These are phyloP conservation scores for Aphelenchoides besseyi DNA, from an alignment of 1,140 invertebrate species.

Conservation along the genomic window DNA sequence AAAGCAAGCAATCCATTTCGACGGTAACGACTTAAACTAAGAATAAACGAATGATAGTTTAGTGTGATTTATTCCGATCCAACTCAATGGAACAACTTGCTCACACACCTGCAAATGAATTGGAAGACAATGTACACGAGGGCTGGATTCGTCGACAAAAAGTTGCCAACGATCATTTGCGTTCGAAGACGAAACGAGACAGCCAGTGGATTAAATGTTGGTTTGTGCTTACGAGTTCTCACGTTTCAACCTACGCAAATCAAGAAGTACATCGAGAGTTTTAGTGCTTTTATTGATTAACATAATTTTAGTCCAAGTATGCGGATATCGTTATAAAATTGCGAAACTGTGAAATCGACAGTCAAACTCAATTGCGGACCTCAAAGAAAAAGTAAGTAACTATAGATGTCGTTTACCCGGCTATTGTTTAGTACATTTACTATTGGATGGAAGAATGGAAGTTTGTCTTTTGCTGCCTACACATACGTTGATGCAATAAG, in stretches of 20 bases:
- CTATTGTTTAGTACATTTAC: slow-evolving; percentile 28
- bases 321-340: slow-evolving; percentile 36
- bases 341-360: background rate
- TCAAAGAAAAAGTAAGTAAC: slow-evolving; percentile 35
- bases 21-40: background rate
- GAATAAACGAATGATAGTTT: too few species aligned
- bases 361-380: slow-evolving; percentile 21
- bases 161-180: slow-evolving; percentile 5
- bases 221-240: slow-evolving; percentile 19
- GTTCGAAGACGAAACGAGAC: slow-evolving; percentile 12
- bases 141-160: slow-evolving; percentile 35
- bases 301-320: slow-evolving; percentile 26
- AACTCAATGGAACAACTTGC: slow-evolving; percentile 8
- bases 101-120: background rate
- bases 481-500: slow-evolving; percentile 1
- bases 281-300: background rate
- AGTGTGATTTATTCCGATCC: background rate
- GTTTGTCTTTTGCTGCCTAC: slow-evolving; percentile 29
- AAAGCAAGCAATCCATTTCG: slow-evolving; percentile 9
- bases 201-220: slow-evolving; percentile 35
- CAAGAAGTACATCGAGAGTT: slow-evolving; percentile 13
- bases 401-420: slow-evolving; percentile 7
- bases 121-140: slow-evolving; percentile 21
- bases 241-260: slow-evolving; percentile 21
- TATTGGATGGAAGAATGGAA: slow-evolving; percentile 25